Percentiles rank a stretch among this genome's conserved stretches.
These are phyloP conservation scores for Lepidurus packardi DNA, from an alignment of 1,140 invertebrate genomes.

Conservation along the genomic window DNA sequence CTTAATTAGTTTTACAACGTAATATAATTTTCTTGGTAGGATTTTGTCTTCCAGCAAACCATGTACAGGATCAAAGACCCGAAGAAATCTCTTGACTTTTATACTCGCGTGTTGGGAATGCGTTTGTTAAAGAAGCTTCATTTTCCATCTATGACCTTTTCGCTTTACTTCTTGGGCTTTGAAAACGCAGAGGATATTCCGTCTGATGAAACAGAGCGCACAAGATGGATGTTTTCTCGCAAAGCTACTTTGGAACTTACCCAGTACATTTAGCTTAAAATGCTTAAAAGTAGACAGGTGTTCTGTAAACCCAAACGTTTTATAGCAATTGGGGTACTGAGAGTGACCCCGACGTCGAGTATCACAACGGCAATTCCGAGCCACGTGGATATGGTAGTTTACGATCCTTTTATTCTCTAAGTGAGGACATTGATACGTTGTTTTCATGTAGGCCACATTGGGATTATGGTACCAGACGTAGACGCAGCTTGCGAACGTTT, in stretches of 20 bases:
- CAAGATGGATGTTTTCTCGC: conserved; percentile 68
- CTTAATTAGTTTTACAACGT: no score
- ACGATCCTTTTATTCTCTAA: conserved; percentile 24
- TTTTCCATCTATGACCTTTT: conserved; percentile 83
- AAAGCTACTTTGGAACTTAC: conserved; percentile 89
- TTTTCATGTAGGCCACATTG: conserved; percentile 69
- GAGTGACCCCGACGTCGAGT: conserved; percentile 65
- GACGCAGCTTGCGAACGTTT: conserved; percentile 78
- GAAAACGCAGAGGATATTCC: conserved; percentile 69
- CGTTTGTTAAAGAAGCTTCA: conserved; percentile 78
- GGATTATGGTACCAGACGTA: conserved; percentile 81
- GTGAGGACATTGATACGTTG: conserved; percentile 17
- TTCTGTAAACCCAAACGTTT: background rate
- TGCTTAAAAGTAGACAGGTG: background rate
- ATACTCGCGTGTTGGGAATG: conserved; percentile 86
- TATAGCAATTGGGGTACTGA: conserved; percentile 90
- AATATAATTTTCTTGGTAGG: conserved; percentile 50
- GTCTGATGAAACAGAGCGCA: conserved; percentile 59
- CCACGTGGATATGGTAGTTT: conserved; percentile 72
- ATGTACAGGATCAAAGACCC: conserved; percentile 95
- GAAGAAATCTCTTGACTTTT: conserved; percentile 77
- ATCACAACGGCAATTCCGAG: conserved; percentile 88
- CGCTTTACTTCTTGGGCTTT: conserved; percentile 89
- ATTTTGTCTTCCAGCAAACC: conserved; percentile 90
- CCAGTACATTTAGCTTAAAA: conserved; percentile 59